These are phyloP conservation scores for Hippocampus kuda DNA, from an alignment of 2,797 vertebrate species.

Conservation along the genomic window DNA sequence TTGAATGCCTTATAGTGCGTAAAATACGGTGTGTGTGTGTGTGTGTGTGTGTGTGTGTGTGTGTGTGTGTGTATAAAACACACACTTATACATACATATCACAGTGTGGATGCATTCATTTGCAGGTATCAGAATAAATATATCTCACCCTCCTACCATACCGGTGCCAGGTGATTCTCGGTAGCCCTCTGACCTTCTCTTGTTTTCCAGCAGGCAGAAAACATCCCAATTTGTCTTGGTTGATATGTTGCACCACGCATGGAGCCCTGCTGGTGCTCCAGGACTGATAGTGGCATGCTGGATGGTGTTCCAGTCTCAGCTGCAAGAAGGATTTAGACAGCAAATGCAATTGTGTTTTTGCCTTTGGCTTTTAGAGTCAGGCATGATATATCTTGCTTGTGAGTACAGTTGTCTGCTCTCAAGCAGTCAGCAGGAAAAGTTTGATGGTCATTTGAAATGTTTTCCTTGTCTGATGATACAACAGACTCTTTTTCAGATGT, in stretches of 20 bases:
- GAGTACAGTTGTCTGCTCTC: constrained; percentile 4
- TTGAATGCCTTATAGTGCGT: too few species aligned
- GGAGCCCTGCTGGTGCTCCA: neutral
- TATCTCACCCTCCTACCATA: constrained; percentile 17
- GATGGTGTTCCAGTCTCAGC: constrained; percentile 11
- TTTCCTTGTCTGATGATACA: neutral
- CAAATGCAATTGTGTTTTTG: constrained; percentile 14
- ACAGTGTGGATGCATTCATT: constrained; percentile 12
- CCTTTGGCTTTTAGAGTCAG: constrained; percentile 25
- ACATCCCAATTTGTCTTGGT: constrained; percentile 8
- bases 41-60: too few species aligned
- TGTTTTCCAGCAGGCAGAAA: constrained; percentile 29
- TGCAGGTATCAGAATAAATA: constrained; percentile 43
- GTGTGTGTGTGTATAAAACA: too few species aligned
- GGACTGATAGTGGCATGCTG: constrained; percentile 25
- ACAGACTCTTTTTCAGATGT: neutral
- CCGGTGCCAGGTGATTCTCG: constrained; percentile 24
- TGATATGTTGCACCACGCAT: constrained; percentile 19
- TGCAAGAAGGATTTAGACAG: constrained; percentile 15
- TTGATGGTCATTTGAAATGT: neutral
- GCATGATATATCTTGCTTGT: constrained; percentile 4
- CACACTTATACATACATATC: neutral
- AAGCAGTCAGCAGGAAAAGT: constrained; percentile 1
- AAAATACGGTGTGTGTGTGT: too few species aligned
- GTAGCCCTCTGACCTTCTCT: constrained; percentile 34